Evolutionary conservation across 2,888 invertebrate genomes (phyloP).

Genomic region (Cosmorhoe ocellata): DNA sequence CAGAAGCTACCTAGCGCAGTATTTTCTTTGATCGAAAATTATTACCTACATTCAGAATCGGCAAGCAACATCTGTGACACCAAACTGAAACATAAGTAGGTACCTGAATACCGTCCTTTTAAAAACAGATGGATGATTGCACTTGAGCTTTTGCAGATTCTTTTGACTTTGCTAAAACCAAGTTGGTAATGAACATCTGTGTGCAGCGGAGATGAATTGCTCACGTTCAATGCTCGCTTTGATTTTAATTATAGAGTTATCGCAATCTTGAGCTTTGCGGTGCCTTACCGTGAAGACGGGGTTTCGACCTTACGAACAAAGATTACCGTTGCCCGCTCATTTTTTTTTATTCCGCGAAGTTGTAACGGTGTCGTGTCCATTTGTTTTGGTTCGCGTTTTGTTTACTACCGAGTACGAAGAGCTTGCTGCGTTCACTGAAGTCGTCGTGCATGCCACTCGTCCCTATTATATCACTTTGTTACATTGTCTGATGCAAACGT

Average conservation of each 20-base stretch:
- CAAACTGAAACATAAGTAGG: conserved; percentile 54
- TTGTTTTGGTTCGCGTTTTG: conserved; percentile 68
- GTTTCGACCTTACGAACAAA: conserved; percentile 67
- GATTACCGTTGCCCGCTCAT: conserved; percentile 73
- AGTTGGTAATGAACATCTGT: conserved; percentile 23
- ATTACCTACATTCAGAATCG: no score
- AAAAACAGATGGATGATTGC: conserved; percentile 43
- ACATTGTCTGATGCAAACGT: conserved; percentile 36
- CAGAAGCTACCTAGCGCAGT: background rate
- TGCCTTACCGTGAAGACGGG: conserved; percentile 56
- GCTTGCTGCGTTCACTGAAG: conserved; percentile 35
- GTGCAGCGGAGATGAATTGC: conserved; percentile 31
- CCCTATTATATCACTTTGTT: conserved; percentile 46
- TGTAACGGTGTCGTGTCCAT: conserved; percentile 76
- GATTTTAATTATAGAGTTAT: conserved; percentile 61
- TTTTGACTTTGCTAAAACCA: conserved; percentile 25
- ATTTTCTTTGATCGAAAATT: conserved; percentile 15
- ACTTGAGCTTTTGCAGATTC: conserved; percentile 38
- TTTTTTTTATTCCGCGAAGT: conserved; percentile 77
- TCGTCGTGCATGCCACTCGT: conserved; percentile 35
- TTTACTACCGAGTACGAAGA: conserved; percentile 18
- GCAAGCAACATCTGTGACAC: no score
- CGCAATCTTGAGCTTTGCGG: conserved; percentile 41
- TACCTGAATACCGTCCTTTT: conserved; percentile 51
- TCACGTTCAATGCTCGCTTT: conserved; percentile 44